A percentile compares a stretch with the other conserved stretches of the same genome.
Evolutionary conservation across 2,888 invertebrate species (phyloP).

Genomic region (Nymphalis polychloros): DNA sequence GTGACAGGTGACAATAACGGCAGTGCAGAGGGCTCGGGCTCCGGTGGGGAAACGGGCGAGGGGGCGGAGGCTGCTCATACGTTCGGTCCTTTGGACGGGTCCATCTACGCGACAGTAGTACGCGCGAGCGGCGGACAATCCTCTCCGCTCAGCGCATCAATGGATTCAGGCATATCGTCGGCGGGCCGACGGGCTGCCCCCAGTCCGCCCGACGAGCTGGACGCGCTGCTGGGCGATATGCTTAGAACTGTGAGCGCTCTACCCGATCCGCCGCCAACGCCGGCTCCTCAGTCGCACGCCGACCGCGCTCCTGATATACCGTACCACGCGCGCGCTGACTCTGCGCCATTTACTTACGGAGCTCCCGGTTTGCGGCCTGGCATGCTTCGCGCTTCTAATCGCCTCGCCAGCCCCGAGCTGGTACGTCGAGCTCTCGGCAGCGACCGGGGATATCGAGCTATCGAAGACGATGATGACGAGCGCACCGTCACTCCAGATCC

Average conservation of each 20-base stretch:
- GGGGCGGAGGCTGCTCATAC: conserved; percentile 83
- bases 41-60: conserved; percentile 72
- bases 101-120: conserved; percentile 90
- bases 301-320: conserved; percentile 84
- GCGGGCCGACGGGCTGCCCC: conserved; percentile 83
- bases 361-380: conserved; percentile 81
- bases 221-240: conserved; percentile 93
- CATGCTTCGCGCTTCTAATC: conserved; percentile 87
- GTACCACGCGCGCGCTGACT: conserved; percentile 94
- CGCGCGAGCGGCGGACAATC: conserved; percentile 76
- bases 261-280: conserved; percentile 80
- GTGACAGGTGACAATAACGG: conserved; percentile 82
- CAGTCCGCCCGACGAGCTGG: conserved; percentile 85
- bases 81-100: conserved; percentile 93
- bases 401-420: conserved; percentile 91
- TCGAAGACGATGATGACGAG: conserved; percentile 71
- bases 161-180: conserved; percentile 95
- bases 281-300: conserved; percentile 67
- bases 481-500: conserved; percentile 66
- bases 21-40: conserved; percentile 73
- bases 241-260: conserved; percentile 93
- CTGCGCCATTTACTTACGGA: conserved; percentile 94
- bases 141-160: conserved; percentile 91
- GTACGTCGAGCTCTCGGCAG: conserved; percentile 87
- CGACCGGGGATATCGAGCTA: conserved; percentile 63